phyloP scores from a whole-genome alignment of 2,797 vertebrate genomes.

The Leptodactylus fallax region DNA sequence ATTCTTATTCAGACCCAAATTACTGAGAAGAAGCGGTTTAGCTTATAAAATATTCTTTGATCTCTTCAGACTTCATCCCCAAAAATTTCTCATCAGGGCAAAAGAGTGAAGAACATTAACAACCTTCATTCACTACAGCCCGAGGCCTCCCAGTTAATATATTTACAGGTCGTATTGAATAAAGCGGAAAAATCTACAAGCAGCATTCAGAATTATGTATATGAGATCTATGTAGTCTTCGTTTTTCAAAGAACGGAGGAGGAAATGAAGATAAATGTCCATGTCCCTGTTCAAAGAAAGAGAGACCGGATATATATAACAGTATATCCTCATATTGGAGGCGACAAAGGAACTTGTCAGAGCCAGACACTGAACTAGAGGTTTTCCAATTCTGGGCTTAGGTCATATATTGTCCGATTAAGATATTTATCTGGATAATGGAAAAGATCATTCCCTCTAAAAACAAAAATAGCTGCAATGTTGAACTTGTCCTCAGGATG shows the following conservation, averaged over 20 bases:
- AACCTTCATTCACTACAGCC: not conserved
- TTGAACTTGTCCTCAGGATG: not conserved
- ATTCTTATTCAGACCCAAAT: not conserved
- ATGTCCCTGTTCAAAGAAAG: conserved; percentile 5
- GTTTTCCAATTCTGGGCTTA: not conserved
- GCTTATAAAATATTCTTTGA: conserved; percentile 2
- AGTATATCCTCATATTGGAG: not conserved
- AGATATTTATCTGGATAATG: not conserved
- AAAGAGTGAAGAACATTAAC: not conserved
- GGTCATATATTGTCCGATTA: not conserved
- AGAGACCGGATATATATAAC: conserved; percentile 5
- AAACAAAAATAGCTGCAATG: not conserved
- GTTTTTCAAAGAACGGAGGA: not conserved
- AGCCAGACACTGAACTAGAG: not conserved
- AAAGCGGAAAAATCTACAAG: conserved; percentile 14
- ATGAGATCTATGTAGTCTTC: conserved; percentile 18
- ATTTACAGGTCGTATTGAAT: conserved; percentile 17
- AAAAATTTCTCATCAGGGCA: not conserved
- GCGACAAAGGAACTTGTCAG: not conserved
- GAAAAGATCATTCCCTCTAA: not conserved
- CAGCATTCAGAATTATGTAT: not conserved
- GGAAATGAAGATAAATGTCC: conserved; percentile 43
- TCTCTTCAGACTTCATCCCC: not conserved
- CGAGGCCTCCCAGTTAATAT: conserved; percentile 17
- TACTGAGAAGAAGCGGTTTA: not conserved